Evolutionary conservation across 2,113 vertebrate species (phyloP).

Genomic region (Lota lota): DNA sequence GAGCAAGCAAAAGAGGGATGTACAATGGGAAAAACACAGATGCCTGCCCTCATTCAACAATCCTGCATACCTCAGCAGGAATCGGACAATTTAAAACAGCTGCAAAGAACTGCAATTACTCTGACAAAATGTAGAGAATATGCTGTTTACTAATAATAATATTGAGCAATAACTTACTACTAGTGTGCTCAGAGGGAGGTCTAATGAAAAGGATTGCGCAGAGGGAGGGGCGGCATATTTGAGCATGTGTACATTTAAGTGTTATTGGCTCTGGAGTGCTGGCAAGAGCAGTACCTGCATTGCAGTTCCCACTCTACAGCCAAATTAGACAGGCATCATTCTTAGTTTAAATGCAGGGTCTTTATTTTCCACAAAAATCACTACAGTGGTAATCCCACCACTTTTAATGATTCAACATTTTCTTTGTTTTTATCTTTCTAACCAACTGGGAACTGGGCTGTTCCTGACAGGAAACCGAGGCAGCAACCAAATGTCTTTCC

Average conservation of each 20-base stretch:
- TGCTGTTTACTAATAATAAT: not conserved
- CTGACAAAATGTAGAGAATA: not conserved
- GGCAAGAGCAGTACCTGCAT: slow-evolving; percentile 59
- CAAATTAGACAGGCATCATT: no score
- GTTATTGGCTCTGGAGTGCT: slow-evolving; percentile 59
- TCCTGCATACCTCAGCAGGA: slow-evolving; percentile 36
- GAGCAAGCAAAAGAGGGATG: slow-evolving; percentile 17
- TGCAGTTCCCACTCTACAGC: slow-evolving; percentile 47
- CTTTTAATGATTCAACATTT: slow-evolving; percentile 4
- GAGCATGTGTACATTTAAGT: slow-evolving; percentile 19
- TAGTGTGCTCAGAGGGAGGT: not conserved
- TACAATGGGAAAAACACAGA: slow-evolving; percentile 17
- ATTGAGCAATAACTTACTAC: not conserved
- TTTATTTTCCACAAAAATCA: not conserved
- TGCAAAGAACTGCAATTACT: not conserved
- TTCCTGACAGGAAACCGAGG: slow-evolving; percentile 70
- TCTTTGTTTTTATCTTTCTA: slow-evolving; percentile 34
- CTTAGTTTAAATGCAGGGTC: no score
- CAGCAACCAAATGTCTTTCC: slow-evolving; percentile 67
- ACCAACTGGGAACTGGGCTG: slow-evolving; percentile 44
- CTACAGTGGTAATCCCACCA: not conserved
- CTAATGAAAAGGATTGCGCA: not conserved
- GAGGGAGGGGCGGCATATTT: not conserved
- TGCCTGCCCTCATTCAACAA: slow-evolving; percentile 15
- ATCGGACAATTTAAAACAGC: slow-evolving; percentile 32